These are phyloP conservation scores for Botia kubotai DNA, from an alignment of 2,797 vertebrate genomes.

Conservation along the genomic window DNA sequence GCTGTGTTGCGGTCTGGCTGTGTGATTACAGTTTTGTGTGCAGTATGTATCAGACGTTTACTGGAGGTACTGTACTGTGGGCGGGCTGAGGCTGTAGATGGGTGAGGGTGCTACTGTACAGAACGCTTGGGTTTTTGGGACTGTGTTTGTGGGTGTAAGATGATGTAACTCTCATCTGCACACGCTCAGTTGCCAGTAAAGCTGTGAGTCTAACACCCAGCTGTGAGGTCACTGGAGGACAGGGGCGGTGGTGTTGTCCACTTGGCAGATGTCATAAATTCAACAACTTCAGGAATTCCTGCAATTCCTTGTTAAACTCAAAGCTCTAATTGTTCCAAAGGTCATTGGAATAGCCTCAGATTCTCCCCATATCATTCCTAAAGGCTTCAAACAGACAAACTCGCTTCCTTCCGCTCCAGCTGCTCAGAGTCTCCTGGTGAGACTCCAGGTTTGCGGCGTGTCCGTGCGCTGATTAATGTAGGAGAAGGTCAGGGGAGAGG, in stretches of 20 bases:
- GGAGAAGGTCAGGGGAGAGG: constrained; percentile 47
- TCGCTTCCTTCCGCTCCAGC: constrained; percentile 50
- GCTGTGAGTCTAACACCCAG: constrained; percentile 32
- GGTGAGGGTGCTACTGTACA: constrained; percentile 31
- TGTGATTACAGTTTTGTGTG: not conserved
- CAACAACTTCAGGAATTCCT: constrained; percentile 34
- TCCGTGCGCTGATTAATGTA: constrained; percentile 43
- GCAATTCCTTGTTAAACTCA: constrained; percentile 4
- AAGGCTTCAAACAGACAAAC: constrained; percentile 34
- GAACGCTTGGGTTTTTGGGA: constrained; percentile 10
- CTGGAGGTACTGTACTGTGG: constrained; percentile 14
- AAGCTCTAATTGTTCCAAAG: not conserved
- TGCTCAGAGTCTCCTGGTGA: constrained; percentile 15
- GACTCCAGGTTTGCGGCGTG: not conserved
- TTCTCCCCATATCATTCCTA: constrained; percentile 1
- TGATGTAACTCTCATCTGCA: constrained; percentile 53
- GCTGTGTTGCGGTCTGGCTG: not conserved
- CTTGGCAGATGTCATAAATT: constrained; percentile 34
- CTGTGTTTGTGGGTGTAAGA: constrained; percentile 43
- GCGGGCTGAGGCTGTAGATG: not conserved
- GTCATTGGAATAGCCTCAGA: constrained; percentile 36
- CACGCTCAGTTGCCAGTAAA: constrained; percentile 36
- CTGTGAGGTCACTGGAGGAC: constrained; percentile 53
- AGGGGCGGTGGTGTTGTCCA: constrained; percentile 41
- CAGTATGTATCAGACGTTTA: constrained; percentile 4